Conservation (phyloP, 2,888 invertebrate genomes). For the Phorcus lineatus region DNA sequence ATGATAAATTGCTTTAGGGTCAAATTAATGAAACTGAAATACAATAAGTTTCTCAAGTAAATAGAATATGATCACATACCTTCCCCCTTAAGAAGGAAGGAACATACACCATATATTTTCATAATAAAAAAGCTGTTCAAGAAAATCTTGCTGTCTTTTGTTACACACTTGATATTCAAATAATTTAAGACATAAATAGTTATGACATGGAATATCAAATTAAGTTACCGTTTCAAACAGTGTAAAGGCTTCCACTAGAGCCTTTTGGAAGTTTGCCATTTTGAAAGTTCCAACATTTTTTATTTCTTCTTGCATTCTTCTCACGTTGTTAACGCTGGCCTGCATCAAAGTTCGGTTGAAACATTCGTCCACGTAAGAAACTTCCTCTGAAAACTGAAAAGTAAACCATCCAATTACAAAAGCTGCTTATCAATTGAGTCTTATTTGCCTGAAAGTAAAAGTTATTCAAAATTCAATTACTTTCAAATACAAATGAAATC, state of each 20-base stretch:
- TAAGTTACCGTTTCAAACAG: slow-evolving; percentile 78
- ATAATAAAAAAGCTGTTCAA: too few relatives aligned
- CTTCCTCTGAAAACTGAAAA: slow-evolving; percentile 82
- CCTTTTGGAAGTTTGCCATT: slow-evolving; percentile 89
- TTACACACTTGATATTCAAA: too few relatives aligned
- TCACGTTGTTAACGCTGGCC: slow-evolving; percentile 80
- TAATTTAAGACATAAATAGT: too few relatives aligned
- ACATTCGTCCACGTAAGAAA: slow-evolving; percentile 87
- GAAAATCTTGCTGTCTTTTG: too few relatives aligned
- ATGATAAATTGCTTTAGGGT: too few relatives aligned
- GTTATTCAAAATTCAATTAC: background rate
- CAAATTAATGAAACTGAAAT: too few relatives aligned
- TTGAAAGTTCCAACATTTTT: slow-evolving; percentile 83
- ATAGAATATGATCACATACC: too few relatives aligned
- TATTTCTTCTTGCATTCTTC: slow-evolving; percentile 55
- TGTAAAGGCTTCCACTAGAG: slow-evolving; percentile 89
- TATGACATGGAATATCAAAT: background rate
- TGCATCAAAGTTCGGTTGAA: slow-evolving; percentile 91
- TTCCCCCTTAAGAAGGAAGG: too few relatives aligned
- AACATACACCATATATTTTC: too few relatives aligned
- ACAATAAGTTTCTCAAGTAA: too few relatives aligned
- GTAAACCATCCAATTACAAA: background rate
- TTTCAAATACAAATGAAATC: too few relatives aligned
- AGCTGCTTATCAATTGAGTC: background rate
- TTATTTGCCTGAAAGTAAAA: background rate